phyloP scores from a whole-genome alignment of 1,140 invertebrate species.

The Brachionus angularis region DNA sequence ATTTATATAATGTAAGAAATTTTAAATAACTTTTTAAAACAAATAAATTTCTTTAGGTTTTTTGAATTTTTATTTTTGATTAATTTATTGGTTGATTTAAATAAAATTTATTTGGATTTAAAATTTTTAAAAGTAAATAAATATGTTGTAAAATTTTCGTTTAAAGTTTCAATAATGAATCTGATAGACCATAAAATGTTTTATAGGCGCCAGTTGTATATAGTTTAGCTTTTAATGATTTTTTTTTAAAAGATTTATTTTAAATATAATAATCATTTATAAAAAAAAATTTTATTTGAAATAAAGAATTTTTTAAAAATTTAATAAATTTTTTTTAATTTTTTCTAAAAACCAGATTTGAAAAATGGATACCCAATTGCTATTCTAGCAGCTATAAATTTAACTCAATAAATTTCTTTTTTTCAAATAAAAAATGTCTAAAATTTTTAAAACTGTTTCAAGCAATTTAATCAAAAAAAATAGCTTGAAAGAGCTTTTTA shows the following conservation, averaged over 20 bases:
- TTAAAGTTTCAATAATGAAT: slow-evolving; percentile 36
- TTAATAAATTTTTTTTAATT: not conserved
- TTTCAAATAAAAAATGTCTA: slow-evolving; percentile 21
- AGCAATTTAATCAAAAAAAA: no score
- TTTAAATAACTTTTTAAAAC: no score
- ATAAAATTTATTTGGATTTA: no score
- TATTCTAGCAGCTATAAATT: slow-evolving; percentile 14
- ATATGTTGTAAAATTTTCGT: no score
- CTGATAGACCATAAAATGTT: slow-evolving; percentile 36
- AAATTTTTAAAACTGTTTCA: not conserved
- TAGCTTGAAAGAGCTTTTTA: no score
- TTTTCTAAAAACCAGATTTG: slow-evolving; percentile 34
- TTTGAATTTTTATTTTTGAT: no score
- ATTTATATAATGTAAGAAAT: no score
- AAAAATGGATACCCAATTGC: slow-evolving; percentile 34
- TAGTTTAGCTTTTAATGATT: slow-evolving; percentile 5
- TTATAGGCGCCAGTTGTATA: slow-evolving; percentile 42
- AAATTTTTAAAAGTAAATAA: no score
- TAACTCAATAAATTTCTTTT: no score
- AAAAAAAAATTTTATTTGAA: slow-evolving; percentile 26
- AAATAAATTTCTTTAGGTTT: no score
- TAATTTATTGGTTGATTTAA: no score
- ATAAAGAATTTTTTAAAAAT: not conserved
- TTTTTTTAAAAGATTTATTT: not conserved
- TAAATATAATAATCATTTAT: not conserved